Conservation (phyloP, 2,113 vertebrate species). For the Gallinago jamesoni region DNA sequence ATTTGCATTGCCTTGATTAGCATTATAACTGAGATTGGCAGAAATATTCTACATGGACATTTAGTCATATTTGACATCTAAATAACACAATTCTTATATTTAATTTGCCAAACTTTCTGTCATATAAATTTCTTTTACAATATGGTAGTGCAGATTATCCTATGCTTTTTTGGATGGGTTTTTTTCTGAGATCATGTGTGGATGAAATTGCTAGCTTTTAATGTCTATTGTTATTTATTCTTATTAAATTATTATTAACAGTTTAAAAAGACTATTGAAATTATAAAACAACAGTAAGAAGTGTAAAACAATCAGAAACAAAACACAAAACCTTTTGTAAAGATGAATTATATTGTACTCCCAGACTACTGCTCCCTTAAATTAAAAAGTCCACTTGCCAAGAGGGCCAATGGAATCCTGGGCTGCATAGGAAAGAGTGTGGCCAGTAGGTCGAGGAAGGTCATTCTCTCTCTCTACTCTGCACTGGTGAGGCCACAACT, state of each 20-base stretch:
- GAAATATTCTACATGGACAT: background rate
- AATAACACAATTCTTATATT: background rate
- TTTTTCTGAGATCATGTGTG: background rate
- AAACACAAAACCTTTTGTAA: background rate
- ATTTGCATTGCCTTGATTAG: constrained; percentile 15
- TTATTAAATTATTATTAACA: background rate
- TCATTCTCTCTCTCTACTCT: no score
- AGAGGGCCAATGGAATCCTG: no score
- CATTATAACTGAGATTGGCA: background rate
- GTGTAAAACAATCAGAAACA: background rate
- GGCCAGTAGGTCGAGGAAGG: no score
- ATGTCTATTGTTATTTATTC: background rate
- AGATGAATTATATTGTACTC: background rate
- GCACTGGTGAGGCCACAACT: no score
- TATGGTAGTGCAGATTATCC: background rate
- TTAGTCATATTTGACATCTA: background rate
- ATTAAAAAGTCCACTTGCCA: background rate
- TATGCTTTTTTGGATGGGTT: background rate
- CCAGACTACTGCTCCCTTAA: background rate
- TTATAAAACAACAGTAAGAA: background rate
- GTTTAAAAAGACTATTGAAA: background rate
- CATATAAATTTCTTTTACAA: background rate
- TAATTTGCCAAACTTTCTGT: background rate
- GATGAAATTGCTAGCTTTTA: background rate
- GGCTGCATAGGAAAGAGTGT: no score